Conservation (phyloP, 2,113 vertebrate species). For the Ctenomys sociabilis region DNA sequence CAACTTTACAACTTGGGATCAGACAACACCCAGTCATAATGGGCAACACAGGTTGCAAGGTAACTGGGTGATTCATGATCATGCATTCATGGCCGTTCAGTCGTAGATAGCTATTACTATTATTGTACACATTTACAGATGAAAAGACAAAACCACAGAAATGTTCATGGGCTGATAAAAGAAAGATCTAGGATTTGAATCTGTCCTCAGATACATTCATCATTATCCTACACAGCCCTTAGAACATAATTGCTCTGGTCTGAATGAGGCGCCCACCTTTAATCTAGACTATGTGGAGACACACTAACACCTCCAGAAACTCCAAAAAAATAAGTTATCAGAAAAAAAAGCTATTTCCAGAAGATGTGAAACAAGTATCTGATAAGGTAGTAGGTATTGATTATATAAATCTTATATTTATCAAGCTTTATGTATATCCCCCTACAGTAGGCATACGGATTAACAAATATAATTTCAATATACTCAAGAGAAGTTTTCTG, state of each 20-base stretch:
- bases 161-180: neutral
- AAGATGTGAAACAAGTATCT: neutral
- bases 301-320: neutral
- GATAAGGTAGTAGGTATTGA: neutral
- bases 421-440: neutral
- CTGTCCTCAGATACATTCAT: neutral
- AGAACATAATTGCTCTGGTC: neutral
- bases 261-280: neutral
- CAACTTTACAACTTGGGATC: neutral
- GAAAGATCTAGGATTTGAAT: constrained; percentile 11
- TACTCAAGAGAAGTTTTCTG: constrained; percentile 7
- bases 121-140: constrained; percentile 9
- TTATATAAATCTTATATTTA: constrained; percentile 15
- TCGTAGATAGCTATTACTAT: neutral
- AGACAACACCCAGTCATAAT: neutral
- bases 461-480: neutral
- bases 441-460: neutral
- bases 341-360: neutral
- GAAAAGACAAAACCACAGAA: constrained; percentile 53
- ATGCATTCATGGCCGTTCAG: neutral
- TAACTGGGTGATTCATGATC: constrained; percentile 28
- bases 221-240: neutral
- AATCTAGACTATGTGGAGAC: neutral
- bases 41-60: neutral
- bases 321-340: neutral